phyloP scores from a whole-genome alignment of 2,888 invertebrate species.

The Saturnia japonica region DNA sequence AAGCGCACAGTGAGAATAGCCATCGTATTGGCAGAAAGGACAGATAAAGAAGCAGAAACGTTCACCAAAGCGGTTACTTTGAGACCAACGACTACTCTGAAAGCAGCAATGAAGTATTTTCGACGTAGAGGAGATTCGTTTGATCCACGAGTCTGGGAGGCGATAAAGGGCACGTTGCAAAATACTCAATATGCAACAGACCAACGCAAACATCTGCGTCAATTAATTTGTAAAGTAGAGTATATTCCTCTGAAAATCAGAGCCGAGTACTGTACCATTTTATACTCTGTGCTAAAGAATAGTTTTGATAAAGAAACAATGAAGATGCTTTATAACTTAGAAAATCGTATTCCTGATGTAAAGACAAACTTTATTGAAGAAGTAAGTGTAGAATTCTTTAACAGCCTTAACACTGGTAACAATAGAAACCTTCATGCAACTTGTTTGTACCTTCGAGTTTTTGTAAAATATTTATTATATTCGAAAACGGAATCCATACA shows the following conservation, averaged over 20 bases:
- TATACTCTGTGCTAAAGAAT: slow-evolving; percentile 38
- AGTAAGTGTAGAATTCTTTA: slow-evolving; percentile 23
- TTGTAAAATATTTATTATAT: slow-evolving; percentile 51
- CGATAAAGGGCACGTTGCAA: slow-evolving; percentile 43
- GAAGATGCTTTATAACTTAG: slow-evolving; percentile 12
- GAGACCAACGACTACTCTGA: slow-evolving; percentile 46
- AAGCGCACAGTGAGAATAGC: slow-evolving; percentile 46
- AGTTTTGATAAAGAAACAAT: neutral
- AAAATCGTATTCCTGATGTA: slow-evolving; percentile 36
- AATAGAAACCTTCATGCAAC: slow-evolving; percentile 26
- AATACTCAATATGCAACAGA: slow-evolving; percentile 33
- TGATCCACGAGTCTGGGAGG: slow-evolving; percentile 48
- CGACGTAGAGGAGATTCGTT: slow-evolving; percentile 29
- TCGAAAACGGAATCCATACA: slow-evolving; percentile 41
- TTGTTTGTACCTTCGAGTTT: slow-evolving; percentile 41
- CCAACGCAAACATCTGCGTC: slow-evolving; percentile 24
- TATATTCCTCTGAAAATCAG: slow-evolving; percentile 42
- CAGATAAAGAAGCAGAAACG: slow-evolving; percentile 32
- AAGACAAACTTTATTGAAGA: slow-evolving; percentile 35
- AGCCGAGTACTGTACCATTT: slow-evolving; percentile 46
- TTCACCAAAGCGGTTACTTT: slow-evolving; percentile 37
- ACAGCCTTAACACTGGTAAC: slow-evolving; percentile 32
- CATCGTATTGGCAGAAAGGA: slow-evolving; percentile 43
- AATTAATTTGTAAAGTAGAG: slow-evolving; percentile 27
- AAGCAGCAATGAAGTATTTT: slow-evolving; percentile 41